phyloP scores from a whole-genome alignment of 1,140 invertebrate genomes.

The Zaprionus camerounensis region DNA sequence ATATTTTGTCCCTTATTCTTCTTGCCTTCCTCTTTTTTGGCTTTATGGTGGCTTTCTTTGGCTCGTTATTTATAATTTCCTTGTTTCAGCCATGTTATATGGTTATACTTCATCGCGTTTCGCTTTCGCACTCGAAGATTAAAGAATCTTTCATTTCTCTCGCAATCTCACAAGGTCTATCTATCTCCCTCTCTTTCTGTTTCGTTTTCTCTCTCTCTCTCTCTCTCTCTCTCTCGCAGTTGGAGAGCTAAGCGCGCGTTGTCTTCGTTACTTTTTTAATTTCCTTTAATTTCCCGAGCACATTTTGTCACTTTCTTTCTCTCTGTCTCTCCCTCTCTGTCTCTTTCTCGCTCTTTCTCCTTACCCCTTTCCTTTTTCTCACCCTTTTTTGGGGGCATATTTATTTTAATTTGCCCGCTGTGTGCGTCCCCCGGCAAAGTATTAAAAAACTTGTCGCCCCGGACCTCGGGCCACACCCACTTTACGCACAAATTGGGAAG shows the following conservation, averaged over 20 bases:
- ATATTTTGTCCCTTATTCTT: slow-evolving; percentile 1
- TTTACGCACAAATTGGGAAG: slow-evolving; percentile 17
- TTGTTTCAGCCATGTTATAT: slow-evolving; percentile 11
- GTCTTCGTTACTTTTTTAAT: slow-evolving; percentile 44
- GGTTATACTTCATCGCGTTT: slow-evolving; percentile 3
- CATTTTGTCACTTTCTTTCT: not conserved
- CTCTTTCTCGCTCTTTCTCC: not conserved
- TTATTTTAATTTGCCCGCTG: slow-evolving; percentile 45
- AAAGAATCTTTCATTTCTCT: slow-evolving; percentile 17
- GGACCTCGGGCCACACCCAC: slow-evolving; percentile 24
- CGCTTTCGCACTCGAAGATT: slow-evolving; percentile 9
- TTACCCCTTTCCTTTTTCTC: not conserved
- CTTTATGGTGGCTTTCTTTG: slow-evolving; percentile 2
- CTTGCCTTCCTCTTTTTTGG: not conserved
- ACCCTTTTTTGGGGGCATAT: slow-evolving; percentile 33
- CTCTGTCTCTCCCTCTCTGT: not conserved
- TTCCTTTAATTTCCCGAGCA: slow-evolving; percentile 46
- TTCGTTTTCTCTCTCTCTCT: not conserved
- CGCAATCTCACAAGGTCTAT: not conserved
- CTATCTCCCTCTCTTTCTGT: not conserved
- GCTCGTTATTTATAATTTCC: not conserved
- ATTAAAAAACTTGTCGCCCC: slow-evolving; percentile 47
- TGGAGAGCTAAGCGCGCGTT: slow-evolving; percentile 16
- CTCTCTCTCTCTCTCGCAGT: not conserved
- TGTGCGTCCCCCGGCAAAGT: slow-evolving; percentile 22